Base-by-base conservation (phyloP, 2,888 invertebrate species). In the Plebejus anna region DNA sequence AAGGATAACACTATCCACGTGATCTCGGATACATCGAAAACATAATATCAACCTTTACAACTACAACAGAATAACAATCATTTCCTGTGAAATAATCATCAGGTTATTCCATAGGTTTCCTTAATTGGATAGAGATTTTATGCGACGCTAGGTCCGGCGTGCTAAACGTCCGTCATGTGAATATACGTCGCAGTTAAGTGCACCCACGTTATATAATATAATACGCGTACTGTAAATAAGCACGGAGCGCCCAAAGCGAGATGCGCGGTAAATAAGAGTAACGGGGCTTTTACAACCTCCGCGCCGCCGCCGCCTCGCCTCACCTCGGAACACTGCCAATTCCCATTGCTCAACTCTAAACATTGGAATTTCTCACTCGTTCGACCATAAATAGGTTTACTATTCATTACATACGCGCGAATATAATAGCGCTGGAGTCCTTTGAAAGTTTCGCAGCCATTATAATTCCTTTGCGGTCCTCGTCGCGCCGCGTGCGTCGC, bases 261-360 rank as follows among this genome's bases (percentile, higher is more conserved):
- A 91, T 92, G 92, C 88, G 89, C 91, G 88, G 92, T 90, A 91
- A 92, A 93, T 91, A 91, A 90, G 91, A 89, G 84, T 92, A 94
- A 93, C 93, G 93, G 93, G 86, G 83, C 84, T 89, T 94, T 92
- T 92, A 93, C 91, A 90, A 88, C 92, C 90, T 86, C 87, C 84
- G 84, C 87, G 86, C 86, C 81, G 83, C 86, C 86, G 85, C 86
- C 84, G 86, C 83, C 86, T 83, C 84, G 87, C 88, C 86, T 85
- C 86, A 85, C 86, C 88, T 90, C 90, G 90, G 90, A 90, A 88
- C 91, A 85, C 91, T 92, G 92, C 91, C 92, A 94, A 92, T 92
- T 92, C 89, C 90, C 89, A 91, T 90, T 89, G 88, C 91, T 89
- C 89, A 89, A 89, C 86, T 87, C 88, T 88, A 83, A 89, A 86